Evolutionary conservation across 2,888 invertebrate species (phyloP), one percentile per base, ranked within the genome.

Genomic region (Antheraea assamensis): DNA sequence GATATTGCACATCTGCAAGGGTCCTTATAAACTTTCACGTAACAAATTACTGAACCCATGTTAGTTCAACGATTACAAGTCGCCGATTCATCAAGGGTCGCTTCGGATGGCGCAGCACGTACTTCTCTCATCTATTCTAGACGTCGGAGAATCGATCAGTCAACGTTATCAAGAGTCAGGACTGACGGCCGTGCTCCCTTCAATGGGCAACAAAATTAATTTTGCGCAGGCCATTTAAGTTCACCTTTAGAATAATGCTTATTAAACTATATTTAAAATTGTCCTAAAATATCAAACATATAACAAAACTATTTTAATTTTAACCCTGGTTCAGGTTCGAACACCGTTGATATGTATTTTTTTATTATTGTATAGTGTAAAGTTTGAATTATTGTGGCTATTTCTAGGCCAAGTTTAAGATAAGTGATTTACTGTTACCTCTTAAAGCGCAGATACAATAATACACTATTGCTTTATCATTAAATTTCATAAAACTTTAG

Each of bases 51-150:
- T 80, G 84, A 87, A 87, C 87, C 88, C 88, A 88, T 92, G 92
- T 92, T 90, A 92, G 90, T 89, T 86, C 87, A 87, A 83, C 92
- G 92, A 93, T 93, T 93, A 92, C 92, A 92, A 92, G 91, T 86
- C 86, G 87, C 81, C 90, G 90, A 93, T 93, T 91, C 90, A 92
- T 93, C 93, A 93, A 86, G 80, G 83, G 78, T 81, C 85, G 85
- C 87, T 87, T 84, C 85, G 85, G 83, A 82, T 82, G 83, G 85
- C 87, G 85, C 81, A 84, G 90, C 93, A 94, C 93, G 93, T 93
- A 89, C 83, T 88, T 81, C 84, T 81, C 86, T 87, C 92, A 92
- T 94, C 92, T 89, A 92, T 93, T 88, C 84, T 82, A 78, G 79
- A 88, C 88, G 89, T 87, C 89, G 86, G 82, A 82, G 84, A 84